phyloP scores from a whole-genome alignment of 1,140 invertebrate genomes.

The Halesus radiatus region DNA sequence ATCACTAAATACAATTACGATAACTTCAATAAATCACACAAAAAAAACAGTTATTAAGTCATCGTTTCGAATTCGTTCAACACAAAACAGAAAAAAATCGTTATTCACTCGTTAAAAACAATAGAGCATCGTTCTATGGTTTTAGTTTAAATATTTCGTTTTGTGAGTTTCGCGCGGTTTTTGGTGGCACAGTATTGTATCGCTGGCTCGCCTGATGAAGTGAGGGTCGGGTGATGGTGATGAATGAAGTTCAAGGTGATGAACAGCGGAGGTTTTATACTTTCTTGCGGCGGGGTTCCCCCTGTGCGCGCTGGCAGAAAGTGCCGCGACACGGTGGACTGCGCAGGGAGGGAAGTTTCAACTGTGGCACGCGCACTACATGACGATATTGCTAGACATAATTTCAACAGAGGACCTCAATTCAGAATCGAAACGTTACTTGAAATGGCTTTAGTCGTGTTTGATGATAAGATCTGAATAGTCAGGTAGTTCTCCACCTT shows the following conservation, averaged over 20 bases:
- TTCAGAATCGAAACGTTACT: too few relatives aligned
- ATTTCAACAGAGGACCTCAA: too few relatives aligned
- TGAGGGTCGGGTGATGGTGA: not conserved
- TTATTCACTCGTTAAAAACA: not conserved
- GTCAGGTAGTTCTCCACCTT: too few relatives aligned
- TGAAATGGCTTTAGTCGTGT: too few relatives aligned
- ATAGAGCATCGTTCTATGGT: not conserved
- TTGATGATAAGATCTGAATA: too few relatives aligned
- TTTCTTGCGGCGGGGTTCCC: not conserved
- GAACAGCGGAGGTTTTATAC: constrained; percentile 50
- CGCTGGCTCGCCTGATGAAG: not conserved
- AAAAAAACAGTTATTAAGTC: not conserved
- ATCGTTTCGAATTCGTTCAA: constrained; percentile 4
- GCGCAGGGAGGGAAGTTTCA: not conserved
- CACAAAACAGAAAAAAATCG: not conserved
- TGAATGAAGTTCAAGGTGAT: constrained; percentile 57
- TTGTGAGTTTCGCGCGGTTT: not conserved
- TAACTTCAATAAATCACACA: not conserved
- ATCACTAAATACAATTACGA: not conserved
- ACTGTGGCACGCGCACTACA: constrained; percentile 22
- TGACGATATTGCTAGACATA: not conserved
- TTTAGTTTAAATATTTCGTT: not conserved
- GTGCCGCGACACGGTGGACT: constrained; percentile 46
- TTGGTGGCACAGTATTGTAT: not conserved
- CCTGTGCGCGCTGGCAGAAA: constrained; percentile 44